Evolutionary conservation across 2,888 invertebrate genomes (phyloP), one percentile per base, ranked within the genome.

Genomic region (Theretra japonica): DNA sequence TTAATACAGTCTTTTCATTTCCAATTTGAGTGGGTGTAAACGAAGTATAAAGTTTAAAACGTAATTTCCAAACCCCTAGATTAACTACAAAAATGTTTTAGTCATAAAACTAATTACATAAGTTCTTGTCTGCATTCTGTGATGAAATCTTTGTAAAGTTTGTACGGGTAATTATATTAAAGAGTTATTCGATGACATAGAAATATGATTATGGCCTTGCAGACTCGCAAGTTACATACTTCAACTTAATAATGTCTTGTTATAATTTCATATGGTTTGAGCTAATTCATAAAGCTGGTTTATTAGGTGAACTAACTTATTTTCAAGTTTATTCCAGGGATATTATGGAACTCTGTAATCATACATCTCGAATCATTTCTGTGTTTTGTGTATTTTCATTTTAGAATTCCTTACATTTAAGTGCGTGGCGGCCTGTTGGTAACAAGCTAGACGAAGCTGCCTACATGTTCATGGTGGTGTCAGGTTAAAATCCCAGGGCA

Each of bases 61-160:
- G 48, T 48, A 48, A 48, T 15, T 48, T 23, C 7, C 17, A 48
- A 41, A 11, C 62, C 4, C n/a, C 33, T 11, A n/a, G 15, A 62
- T 41, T 62, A 7, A 62, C 33, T 33, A 62, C 62, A 62, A 62
- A 53, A 62, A 62, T 25, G n/a, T 62, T 30, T 62, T 62, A 33
- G 62, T 30, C 74, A 75, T 74, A 75, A 65, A 65, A 65, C 48
- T 65, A 65, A 65, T 65, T 65, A 65, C 62, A 21, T 41, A 41
- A 65, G 15, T 11, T 23, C n/a, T 23, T 5, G 6, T 65, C 23
- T 65, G 62, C 41, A 41, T 41, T 65, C 21, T 65, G 8, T 33
- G 30, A 41, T 41, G 41, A 25, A 65, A 65, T 41, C 62, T 65
- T 65, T 15, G 41, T 17, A 7, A 23, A 65, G 62, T 62, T 65